These are phyloP conservation scores for Tryphoninae sp. DNA, from an alignment of 2,888 invertebrate species.

Conservation along the genomic window DNA sequence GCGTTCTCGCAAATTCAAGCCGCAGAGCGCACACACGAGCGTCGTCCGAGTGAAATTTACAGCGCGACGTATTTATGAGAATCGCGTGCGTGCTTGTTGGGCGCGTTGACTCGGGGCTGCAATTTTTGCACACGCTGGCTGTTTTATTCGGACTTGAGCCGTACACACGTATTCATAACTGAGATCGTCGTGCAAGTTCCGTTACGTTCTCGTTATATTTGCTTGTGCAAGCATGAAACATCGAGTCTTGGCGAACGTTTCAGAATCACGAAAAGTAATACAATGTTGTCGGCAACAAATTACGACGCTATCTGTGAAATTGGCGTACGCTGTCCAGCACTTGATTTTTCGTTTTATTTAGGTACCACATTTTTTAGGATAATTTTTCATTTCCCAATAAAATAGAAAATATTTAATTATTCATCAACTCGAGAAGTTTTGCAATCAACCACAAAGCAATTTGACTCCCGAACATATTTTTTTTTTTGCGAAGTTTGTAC, in stretches of 20 bases:
- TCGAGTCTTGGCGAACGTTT: neutral
- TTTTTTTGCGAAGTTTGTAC: too few relatives aligned
- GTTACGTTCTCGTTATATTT: constrained; percentile 48
- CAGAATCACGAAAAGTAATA: constrained; percentile 33
- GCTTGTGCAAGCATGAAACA: constrained; percentile 37
- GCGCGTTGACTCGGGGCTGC: constrained; percentile 23
- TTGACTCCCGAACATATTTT: too few relatives aligned
- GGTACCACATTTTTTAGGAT: neutral
- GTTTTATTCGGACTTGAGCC: constrained; percentile 46
- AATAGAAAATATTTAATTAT: too few relatives aligned
- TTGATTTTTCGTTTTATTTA: neutral
- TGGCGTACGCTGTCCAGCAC: neutral
- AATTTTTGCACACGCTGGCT: constrained; percentile 20
- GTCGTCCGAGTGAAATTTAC: constrained; percentile 38
- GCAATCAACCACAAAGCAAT: too few relatives aligned
- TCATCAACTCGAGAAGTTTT: too few relatives aligned
- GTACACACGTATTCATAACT: constrained; percentile 9
- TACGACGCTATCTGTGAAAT: neutral
- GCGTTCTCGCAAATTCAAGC: constrained; percentile 15
- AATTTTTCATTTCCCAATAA: neutral
- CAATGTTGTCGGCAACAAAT: neutral
- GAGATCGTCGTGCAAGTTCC: constrained; percentile 34
- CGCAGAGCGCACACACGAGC: neutral
- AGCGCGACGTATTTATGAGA: constrained; percentile 51
- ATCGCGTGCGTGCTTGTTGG: constrained; percentile 31